A percentile compares a stretch with the other conserved stretches of the same genome.
phyloP scores from a whole-genome alignment of 2,113 vertebrate genomes.

The Semnornis frantzii region DNA sequence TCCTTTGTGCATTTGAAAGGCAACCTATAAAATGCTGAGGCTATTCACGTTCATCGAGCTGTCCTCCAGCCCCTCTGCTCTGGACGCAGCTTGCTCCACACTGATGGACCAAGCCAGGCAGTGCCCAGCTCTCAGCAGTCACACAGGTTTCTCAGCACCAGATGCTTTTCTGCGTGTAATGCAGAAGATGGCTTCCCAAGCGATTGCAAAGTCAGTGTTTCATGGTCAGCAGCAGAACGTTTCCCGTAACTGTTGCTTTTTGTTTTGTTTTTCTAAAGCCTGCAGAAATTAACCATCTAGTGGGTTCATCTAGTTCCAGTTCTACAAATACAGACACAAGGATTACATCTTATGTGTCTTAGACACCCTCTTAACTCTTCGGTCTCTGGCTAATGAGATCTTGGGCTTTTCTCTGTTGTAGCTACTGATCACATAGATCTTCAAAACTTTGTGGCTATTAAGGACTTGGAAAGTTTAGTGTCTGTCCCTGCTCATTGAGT shows the following conservation, averaged over 20 bases:
- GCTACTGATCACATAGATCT: not conserved
- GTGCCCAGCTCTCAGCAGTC: not conserved
- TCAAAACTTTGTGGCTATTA: not conserved
- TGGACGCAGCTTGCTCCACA: rapidly evolving
- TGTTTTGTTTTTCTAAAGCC: not conserved
- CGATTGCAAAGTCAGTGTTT: not conserved
- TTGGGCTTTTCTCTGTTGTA: not conserved
- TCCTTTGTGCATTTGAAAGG: not conserved
- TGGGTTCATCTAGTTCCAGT: not conserved
- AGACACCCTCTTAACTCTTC: not conserved
- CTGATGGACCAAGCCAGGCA: not conserved
- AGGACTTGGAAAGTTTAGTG: not conserved
- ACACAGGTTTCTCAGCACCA: not conserved
- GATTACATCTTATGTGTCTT: not conserved
- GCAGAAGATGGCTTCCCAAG: not conserved
- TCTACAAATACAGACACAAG: not conserved
- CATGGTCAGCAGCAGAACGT: not conserved
- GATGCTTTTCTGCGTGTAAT: rapidly evolving
- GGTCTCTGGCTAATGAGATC: not conserved
- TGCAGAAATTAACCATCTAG: not conserved
- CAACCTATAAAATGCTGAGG: not conserved
- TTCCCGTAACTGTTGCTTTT: not conserved
- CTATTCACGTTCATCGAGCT: not conserved
- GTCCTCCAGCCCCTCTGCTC: not conserved
- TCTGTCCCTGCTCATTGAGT: not conserved